Conservation (phyloP, 2,888 invertebrate genomes). For the Callyntrura sp. region DNA sequence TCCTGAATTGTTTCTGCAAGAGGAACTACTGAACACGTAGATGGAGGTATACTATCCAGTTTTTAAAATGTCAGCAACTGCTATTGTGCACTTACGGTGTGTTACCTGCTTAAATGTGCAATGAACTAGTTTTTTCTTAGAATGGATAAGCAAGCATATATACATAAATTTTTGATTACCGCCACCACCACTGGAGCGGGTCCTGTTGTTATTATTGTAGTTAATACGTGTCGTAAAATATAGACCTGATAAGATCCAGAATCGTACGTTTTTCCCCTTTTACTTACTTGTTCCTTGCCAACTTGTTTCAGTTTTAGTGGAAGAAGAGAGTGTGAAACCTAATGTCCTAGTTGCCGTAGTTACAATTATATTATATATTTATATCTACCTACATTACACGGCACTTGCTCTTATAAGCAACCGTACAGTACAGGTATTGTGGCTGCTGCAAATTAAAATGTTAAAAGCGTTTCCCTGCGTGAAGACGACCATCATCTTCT, state of each 20-base stretch:
- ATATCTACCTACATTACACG: not conserved
- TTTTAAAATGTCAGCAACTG: too few species aligned
- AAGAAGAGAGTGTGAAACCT: not conserved
- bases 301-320: not conserved
- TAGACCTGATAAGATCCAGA: conserved; percentile 28
- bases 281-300: not conserved
- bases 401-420: not conserved
- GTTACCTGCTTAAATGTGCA: too few species aligned
- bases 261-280: too few species aligned
- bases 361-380: not conserved
- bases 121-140: conserved; percentile 11
- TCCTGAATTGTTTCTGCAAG: too few species aligned
- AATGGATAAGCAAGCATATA: not conserved
- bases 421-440: not conserved
- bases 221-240: conserved; percentile 28
- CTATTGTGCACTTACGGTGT: not conserved
- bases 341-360: not conserved
- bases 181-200: not conserved
- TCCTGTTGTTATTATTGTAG: not conserved
- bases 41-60: too few species aligned
- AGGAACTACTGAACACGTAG: too few species aligned
- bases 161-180: conserved; percentile 34
- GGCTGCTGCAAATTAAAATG: too few species aligned
- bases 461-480: too few species aligned
- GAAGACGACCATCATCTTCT: too few species aligned